Evolutionary conservation across 2,113 vertebrate species (phyloP).

Genomic region (Pungitius pungitius): DNA sequence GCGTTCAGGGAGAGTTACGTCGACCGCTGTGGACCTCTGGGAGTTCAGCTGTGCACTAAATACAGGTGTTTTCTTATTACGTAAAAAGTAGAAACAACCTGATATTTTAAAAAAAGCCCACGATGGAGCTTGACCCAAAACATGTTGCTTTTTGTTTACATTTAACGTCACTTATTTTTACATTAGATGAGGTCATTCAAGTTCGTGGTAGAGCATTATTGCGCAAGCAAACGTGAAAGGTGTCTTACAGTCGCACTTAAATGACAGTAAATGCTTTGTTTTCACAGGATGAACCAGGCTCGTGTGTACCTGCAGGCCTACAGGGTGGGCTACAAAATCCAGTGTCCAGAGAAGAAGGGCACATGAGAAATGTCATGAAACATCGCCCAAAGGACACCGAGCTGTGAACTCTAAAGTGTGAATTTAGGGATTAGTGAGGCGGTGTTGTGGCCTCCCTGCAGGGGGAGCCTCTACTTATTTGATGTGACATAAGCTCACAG

Average conservation of each 20-base stretch:
- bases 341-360: conserved; percentile 75
- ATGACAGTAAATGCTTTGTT: conserved; percentile 16
- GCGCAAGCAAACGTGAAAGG: background rate
- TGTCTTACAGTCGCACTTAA: background rate
- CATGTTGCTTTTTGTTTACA: too few relatives aligned
- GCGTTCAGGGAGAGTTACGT: conserved; percentile 81
- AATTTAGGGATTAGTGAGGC: too few relatives aligned
- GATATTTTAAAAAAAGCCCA: too few relatives aligned
- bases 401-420: background rate
- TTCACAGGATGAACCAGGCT: conserved; percentile 83
- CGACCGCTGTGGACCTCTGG: conserved; percentile 85
- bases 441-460: background rate
- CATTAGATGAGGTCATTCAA: background rate
- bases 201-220: background rate
- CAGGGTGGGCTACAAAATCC: conserved; percentile 85
- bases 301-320: conserved; percentile 86
- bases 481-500: background rate
- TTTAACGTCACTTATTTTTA: too few relatives aligned
- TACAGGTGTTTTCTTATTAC: conserved; percentile 72
- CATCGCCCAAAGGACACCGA: background rate
- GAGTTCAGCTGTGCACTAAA: conserved; percentile 84
- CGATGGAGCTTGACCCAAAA: too few relatives aligned
- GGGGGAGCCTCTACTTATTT: conserved; percentile 1
- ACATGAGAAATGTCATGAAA: conserved; percentile 35
- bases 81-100: too few relatives aligned